Conservation (phyloP, 2,113 vertebrate species). For the Nothoprocta perdicaria region DNA sequence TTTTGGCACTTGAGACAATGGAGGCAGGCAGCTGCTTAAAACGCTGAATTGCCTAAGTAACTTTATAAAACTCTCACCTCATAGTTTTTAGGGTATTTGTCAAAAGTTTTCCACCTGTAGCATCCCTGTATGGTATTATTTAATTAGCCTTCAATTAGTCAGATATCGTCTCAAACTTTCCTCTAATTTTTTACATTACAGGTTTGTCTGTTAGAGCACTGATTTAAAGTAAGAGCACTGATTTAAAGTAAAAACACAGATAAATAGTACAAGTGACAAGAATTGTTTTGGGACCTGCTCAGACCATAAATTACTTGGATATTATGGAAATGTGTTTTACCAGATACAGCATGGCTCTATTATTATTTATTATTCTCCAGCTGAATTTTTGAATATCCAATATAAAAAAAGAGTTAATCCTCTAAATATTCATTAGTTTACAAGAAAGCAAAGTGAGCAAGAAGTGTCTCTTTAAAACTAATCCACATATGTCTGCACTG, state of each 20-base stretch:
- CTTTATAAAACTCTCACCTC: not conserved
- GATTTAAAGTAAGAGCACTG: not conserved
- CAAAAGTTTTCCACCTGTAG: not conserved
- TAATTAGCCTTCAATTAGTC: not conserved
- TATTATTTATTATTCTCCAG: not conserved
- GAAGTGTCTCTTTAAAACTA: not conserved
- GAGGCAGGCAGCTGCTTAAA: not conserved
- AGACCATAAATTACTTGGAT: not conserved
- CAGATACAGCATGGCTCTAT: not conserved
- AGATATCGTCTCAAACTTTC: not conserved
- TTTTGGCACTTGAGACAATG: not conserved
- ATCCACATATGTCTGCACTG: not conserved
- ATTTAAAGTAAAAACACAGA: not conserved
- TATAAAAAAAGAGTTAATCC: not conserved
- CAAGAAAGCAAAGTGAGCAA: not conserved
- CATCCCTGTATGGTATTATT: not conserved
- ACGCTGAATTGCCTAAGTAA: not conserved
- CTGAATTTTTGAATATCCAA: not conserved
- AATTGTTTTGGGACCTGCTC: not conserved
- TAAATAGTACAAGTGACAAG: not conserved
- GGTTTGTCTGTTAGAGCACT: not conserved
- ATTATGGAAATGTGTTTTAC: too few species aligned
- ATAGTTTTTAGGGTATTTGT: not conserved
- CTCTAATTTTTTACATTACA: not conserved
- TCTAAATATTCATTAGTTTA: not conserved